Evolutionary conservation across 1,140 invertebrate species (phyloP), one percentile per base, ranked within the genome.

Genomic region (Eurosta solidaginis): DNA sequence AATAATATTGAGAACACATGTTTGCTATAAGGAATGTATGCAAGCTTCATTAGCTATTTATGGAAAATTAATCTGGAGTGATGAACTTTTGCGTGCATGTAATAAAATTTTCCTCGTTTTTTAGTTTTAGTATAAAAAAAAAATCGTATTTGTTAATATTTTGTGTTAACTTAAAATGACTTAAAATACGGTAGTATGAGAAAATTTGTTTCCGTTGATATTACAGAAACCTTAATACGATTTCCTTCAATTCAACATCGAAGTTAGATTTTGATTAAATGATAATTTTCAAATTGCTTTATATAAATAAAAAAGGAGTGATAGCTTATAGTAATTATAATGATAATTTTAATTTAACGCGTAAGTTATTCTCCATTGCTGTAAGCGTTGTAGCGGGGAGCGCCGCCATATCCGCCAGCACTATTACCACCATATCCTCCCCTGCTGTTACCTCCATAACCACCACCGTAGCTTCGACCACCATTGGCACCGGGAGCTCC

Each of bases 401-500:
- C 76, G 17, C 59, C 79, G 25, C 81, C 76, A 45, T 89, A 12
- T 85, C 85, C 20, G n/a, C 33, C 59, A 25, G 20, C n/a, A n/a
- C 83, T 85, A 29, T 82, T 82, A 76, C 87, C 83, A 27, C 85
- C 85, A 47, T 76, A 44, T 14, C 85, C 82, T 54, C 83, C 89
- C 44, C 90, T 89, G 29, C 84, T 89, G 29, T 88, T 86, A 68
- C 89, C 89, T 27, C 80, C 79, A 75, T 80, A 80, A 52, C 77
- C 78, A 27, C 78, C 76, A 45, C 76, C 80, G 44, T 63, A 25
- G 52, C 81, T 74, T n/a, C 78, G 80, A 33, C 81, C 78, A 59
- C 89, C 89, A 17, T 89, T 89, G 49, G 89, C 90, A 22, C 81
- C 81, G 22, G n/a, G n/a, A n/a, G 82, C 81, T 2, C 86, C 86